Base-by-base conservation (phyloP, 2,113 vertebrate species). In the Macaca mulatta region DNA sequence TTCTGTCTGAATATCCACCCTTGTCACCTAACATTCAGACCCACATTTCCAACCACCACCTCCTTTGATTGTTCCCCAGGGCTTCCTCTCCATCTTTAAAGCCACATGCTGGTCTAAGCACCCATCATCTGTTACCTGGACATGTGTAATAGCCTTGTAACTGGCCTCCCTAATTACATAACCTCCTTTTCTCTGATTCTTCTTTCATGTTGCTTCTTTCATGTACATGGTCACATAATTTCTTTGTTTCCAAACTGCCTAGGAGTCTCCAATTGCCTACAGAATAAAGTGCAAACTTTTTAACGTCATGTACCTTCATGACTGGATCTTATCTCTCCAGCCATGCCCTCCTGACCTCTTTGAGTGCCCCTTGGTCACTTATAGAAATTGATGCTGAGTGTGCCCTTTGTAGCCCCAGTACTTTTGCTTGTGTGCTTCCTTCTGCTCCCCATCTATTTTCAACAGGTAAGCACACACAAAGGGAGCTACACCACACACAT, bases 261-360 rank as follows among this genome's bases (percentile, higher is more conserved):
- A 88, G 70, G n/a, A 87, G 75, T 75, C 40, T 27, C 30, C 22
- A 17, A 14, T 22, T 40, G 25, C 57, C 77, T 85, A 45, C 23
- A 70, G 40, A 97, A 94, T 67, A 72, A 90, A 52, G 4, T 30
- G 35, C 43, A 40, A 38, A 64, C 23, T 88, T 75, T 59, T 77
- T 48, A 67, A 45, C 2, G 0, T 17, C 9, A 6, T 50, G 35
- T 2, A 27, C 13, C 35, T 43, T 25, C 25, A n/a, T 30, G 48
- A 20, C 22, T 59, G 52, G 77, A 52, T 12, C 77, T 52, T 13
- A n/a, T 43, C 38, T 61, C 52, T 89, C 79, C 52, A 87, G 67
- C 50, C 40, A 30, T 70, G 43, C 43, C 69, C 23, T 94, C 69
- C 67, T 57, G 79, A 91, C 45, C 32, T 57, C 45, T 70, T 45